phyloP scores from a whole-genome alignment of 2,888 invertebrate species.

The Drosophila picticornis region DNA sequence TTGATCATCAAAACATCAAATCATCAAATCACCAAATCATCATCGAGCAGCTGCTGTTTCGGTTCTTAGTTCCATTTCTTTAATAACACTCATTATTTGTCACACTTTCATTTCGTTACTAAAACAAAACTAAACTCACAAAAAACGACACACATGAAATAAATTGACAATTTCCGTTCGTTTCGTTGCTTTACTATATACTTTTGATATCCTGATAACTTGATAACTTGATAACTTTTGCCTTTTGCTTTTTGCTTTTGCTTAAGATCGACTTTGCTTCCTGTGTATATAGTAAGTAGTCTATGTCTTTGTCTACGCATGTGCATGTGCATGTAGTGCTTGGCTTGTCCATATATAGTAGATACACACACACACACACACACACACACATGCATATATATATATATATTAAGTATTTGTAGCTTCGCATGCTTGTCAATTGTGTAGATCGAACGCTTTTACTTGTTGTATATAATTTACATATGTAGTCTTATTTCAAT shows the following conservation, averaged over 20 bases:
- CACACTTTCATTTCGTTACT: conserved; percentile 25
- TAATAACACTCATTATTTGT: conserved; percentile 23
- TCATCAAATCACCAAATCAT: background rate
- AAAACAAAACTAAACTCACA: background rate
- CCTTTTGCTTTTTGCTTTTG: conserved; percentile 63
- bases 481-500: conserved; percentile 18
- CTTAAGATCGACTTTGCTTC: conserved; percentile 43
- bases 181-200: conserved; percentile 36
- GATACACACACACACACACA: background rate
- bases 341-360: conserved; percentile 1
- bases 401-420: background rate
- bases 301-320: conserved; percentile 25
- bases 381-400: background rate
- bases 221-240: conserved; percentile 38
- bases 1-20: background rate
- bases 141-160: conserved; percentile 35
- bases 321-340: conserved; percentile 24
- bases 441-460: background rate
- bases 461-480: conserved; percentile 23
- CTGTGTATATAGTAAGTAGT: background rate
- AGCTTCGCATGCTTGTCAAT: conserved; percentile 10
- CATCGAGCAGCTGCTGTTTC: conserved; percentile 21
- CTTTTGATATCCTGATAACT: conserved; percentile 17
- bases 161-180: conserved; percentile 26
- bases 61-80: conserved; percentile 26